Evolutionary conservation across 2,113 vertebrate genomes (phyloP).

Genomic region (Fulica atra): DNA sequence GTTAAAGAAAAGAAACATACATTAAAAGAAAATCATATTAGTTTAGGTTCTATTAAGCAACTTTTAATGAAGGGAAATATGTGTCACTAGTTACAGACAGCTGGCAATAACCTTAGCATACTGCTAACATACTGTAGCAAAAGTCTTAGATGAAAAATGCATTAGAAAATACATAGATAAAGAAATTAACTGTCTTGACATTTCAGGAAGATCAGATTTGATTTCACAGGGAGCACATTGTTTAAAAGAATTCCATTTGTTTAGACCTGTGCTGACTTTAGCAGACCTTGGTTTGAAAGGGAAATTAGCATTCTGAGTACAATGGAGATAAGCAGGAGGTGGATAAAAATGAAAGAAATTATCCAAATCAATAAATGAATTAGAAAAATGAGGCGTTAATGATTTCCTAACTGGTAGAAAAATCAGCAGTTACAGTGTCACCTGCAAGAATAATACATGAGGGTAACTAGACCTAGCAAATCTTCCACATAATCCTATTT

Average conservation of each 20-base stretch:
- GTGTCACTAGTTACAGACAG: not conserved
- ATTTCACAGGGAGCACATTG: not conserved
- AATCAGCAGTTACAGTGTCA: constrained; percentile 1
- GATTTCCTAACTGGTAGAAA: not conserved
- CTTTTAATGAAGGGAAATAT: not conserved
- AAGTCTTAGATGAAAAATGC: not conserved
- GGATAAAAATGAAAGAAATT: constrained; percentile 26
- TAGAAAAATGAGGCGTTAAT: constrained; percentile 25
- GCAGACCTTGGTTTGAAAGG: not conserved
- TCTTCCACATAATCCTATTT: not conserved
- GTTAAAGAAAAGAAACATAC: not conserved
- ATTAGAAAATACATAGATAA: not conserved
- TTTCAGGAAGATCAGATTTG: not conserved
- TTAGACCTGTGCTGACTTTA: constrained; percentile 1
- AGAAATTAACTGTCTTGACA: not conserved
- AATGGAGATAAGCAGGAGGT: constrained; percentile 7
- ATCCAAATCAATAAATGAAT: constrained; percentile 20
- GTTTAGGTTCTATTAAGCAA: not conserved
- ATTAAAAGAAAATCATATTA: not conserved
- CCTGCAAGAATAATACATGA: not conserved
- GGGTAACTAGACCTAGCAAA: not conserved
- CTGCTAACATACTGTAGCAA: not conserved
- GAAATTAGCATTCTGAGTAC: constrained; percentile 19
- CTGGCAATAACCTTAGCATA: not conserved
- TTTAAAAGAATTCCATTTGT: not conserved